phyloP scores from a whole-genome alignment of 2,888 invertebrate species.

The Mycogona germanica region DNA sequence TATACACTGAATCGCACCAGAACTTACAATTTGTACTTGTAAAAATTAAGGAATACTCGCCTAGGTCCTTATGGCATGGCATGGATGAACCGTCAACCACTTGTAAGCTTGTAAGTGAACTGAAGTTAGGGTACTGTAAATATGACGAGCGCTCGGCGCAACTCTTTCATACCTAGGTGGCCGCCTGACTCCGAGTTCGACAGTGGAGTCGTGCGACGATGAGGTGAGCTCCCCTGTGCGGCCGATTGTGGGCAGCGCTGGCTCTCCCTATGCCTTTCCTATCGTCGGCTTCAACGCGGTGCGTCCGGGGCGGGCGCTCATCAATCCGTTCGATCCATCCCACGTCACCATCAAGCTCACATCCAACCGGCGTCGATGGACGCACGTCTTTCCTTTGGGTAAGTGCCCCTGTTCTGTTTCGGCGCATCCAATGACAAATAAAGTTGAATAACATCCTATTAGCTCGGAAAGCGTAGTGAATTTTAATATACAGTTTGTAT shows the following conservation, averaged over 20 bases:
- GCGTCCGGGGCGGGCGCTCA: slow-evolving; percentile 69
- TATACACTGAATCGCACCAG: not conserved
- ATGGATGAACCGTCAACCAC: too few species aligned
- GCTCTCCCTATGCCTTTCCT: slow-evolving; percentile 21
- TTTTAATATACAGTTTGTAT: too few species aligned
- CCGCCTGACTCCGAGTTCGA: slow-evolving; percentile 5
- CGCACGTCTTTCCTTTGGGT: slow-evolving; percentile 95
- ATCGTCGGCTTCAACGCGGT: slow-evolving; percentile 17
- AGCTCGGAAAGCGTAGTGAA: too few species aligned
- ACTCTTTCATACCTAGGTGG: not conserved
- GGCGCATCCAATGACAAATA: too few species aligned
- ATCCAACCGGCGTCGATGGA: slow-evolving; percentile 91
- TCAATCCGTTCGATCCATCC: slow-evolving; percentile 97
- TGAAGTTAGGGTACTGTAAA: too few species aligned
- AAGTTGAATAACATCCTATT: too few species aligned
- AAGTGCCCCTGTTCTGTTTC: slow-evolving; percentile 8
- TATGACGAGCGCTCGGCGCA: not conserved
- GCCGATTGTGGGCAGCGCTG: slow-evolving; percentile 24
- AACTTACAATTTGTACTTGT: not conserved
- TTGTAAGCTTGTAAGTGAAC: too few species aligned
- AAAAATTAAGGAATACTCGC: not conserved
- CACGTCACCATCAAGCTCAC: slow-evolving; percentile 93
- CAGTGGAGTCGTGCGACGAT: slow-evolving; percentile 16
- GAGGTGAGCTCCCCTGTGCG: slow-evolving; percentile 18
- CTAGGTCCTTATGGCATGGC: too few species aligned